These are phyloP conservation scores for Myanophis thanlyinensis DNA, from an alignment of 2,113 vertebrate genomes.

Conservation along the genomic window DNA sequence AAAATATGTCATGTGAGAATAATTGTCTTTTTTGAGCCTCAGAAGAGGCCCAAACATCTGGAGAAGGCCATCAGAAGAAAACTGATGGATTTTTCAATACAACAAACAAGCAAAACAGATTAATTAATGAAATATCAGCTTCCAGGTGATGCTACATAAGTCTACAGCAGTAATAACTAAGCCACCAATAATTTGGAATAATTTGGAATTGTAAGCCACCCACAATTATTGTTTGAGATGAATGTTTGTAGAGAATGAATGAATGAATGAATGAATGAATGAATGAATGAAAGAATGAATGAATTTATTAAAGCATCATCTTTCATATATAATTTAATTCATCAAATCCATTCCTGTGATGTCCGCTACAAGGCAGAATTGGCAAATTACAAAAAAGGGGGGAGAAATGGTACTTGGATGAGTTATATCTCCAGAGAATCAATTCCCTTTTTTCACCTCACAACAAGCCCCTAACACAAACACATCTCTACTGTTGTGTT, in stretches of 20 bases:
- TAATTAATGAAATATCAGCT: neutral
- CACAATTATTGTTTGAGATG: neutral
- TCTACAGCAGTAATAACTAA: neutral
- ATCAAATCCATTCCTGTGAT: neutral
- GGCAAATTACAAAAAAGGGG: neutral
- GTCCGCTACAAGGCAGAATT: neutral
- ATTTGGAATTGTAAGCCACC: neutral
- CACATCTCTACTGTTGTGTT: neutral
- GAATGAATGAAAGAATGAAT: too few relatives aligned
- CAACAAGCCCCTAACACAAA: neutral
- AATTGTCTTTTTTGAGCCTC: neutral
- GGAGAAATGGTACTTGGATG: neutral
- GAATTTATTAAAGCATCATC: neutral
- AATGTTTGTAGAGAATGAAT: neutral
- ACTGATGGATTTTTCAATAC: neutral
- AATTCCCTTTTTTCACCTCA: neutral
- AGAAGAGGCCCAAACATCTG: neutral
- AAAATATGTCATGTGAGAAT: neutral
- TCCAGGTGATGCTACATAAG: neutral
- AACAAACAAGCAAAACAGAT: neutral
- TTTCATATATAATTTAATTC: neutral
- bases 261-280: too few relatives aligned
- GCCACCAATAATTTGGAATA: neutral
- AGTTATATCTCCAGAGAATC: neutral
- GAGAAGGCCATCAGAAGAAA: neutral